Evolutionary conservation across 2,113 vertebrate genomes (phyloP), one percentile per base, ranked within the genome.

Genomic region (Tyrannus savana): DNA sequence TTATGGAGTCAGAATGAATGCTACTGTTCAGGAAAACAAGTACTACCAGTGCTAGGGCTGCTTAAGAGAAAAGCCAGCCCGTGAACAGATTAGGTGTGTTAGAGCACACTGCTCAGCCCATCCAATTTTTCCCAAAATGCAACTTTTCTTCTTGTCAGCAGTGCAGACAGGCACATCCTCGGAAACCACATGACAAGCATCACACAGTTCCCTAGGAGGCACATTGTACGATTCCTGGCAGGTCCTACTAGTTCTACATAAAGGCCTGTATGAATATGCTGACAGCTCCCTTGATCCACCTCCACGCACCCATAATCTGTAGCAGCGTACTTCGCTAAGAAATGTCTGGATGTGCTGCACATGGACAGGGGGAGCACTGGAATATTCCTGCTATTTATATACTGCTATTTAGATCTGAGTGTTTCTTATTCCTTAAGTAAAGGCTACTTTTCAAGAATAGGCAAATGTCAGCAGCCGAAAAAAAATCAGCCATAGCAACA

Each of bases 301-400:
- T 33, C 47, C 19, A 5, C 1, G 11, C 27, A 31, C 23, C 53
- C 47, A 50, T 8, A 12, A 58, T 9, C 63, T 30, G 4, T 14
- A 74, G 44, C 28, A 37, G 39, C 2, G 0, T 9, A 59, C 31
- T 72, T 37, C 81, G 44, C 49, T 35, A 39, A n/a, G 44, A 64
- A 47, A 39, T 30, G 41, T 49, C 58, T 0, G 27, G 31, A 53
- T 44, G 37, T 33, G 8, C 58, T 47, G 17, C 58, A 31, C 22
- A 7, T 2, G 27, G 55, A 50, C 69, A 10, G 5, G 8, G 39
- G 58, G 4, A 77, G 39, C 0, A 0, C 33, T 2, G 47, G 53
- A 84, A 80, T 66, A 19, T 21, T 78, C 50, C 69, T 42, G 41
- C 44, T 64, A 31, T 50, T 73, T 53, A 55, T 37, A 35, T 27